Percentiles rank a stretch among this genome's conserved stretches.
phyloP scores from a whole-genome alignment of 2,888 invertebrate genomes.

The Callyntrura guangdongensis region DNA sequence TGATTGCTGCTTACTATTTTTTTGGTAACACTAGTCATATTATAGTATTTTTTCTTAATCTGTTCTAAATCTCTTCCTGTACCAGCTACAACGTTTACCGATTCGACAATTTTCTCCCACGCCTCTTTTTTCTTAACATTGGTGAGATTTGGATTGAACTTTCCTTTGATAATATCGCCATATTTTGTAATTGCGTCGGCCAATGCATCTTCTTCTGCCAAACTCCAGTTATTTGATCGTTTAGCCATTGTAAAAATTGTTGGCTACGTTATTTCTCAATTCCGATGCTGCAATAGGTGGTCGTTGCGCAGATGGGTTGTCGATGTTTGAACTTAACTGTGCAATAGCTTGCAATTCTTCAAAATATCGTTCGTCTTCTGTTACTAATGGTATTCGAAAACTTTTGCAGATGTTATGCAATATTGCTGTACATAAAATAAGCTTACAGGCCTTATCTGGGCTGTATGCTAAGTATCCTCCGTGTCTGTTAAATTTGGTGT shows the following conservation, averaged over 20 bases:
- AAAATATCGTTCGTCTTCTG: too few relatives aligned
- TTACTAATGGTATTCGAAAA: too few relatives aligned
- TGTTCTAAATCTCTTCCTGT: conserved; percentile 2
- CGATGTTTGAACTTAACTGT: too few relatives aligned
- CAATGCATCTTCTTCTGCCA: not conserved
- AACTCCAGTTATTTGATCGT: conserved; percentile 29
- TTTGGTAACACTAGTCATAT: conserved; percentile 13
- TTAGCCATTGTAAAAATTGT: not conserved
- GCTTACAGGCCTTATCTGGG: conserved; percentile 57
- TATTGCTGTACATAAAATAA: conserved; percentile 50
- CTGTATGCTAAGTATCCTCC: conserved; percentile 57
- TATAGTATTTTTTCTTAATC: conserved; percentile 63
- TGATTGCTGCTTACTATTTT: conserved; percentile 20
- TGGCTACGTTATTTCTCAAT: not conserved
- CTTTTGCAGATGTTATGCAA: too few relatives aligned
- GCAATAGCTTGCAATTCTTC: too few relatives aligned
- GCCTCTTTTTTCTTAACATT: conserved; percentile 23
- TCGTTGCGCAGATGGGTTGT: too few relatives aligned
- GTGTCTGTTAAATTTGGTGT: conserved; percentile 41
- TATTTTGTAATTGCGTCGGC: not conserved
- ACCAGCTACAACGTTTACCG: conserved; percentile 43
- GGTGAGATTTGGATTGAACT: not conserved
- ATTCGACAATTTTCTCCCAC: conserved; percentile 43
- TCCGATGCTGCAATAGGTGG: not conserved
- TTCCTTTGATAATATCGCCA: not conserved